These are phyloP conservation scores for Microcebus ravelobensis DNA, from an alignment of 2,113 vertebrate species.

Conservation along the genomic window DNA sequence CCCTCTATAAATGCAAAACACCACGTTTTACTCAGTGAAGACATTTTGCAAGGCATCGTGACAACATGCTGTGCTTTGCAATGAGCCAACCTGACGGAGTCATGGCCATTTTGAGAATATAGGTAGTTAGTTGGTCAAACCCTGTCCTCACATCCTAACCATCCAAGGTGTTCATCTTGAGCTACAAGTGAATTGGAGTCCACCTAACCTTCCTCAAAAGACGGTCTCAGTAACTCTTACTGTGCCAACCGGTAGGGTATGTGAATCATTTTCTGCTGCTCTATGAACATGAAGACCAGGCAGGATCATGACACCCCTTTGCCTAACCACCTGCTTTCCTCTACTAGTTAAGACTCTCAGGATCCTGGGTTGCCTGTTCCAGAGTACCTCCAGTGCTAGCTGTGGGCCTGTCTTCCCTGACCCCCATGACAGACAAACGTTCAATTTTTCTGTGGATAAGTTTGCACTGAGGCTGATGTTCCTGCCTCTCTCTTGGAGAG, in stretches of 20 bases:
- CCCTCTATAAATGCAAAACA: neutral
- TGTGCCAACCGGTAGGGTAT: neutral
- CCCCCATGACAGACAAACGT: neutral
- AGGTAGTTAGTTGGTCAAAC: neutral
- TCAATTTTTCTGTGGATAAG: neutral
- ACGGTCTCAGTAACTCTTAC: neutral
- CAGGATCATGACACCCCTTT: neutral
- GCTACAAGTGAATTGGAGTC: neutral
- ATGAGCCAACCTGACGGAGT: neutral
- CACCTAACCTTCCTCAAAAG: neutral
- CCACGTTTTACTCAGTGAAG: neutral
- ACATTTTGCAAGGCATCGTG: neutral
- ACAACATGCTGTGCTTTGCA: neutral
- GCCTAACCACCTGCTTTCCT: neutral
- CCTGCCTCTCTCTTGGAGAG: neutral
- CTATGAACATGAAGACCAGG: neutral
- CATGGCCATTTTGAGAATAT: neutral
- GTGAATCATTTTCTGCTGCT: neutral
- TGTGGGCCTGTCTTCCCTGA: neutral
- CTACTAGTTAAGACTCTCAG: neutral
- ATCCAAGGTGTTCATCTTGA: neutral
- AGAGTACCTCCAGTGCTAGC: neutral
- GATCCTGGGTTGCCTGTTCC: neutral
- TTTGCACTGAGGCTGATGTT: neutral
- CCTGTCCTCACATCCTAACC: neutral